Conservation (phyloP, 30 jellyfish, hydroid and myxozoan genomes). For the Chrysaora quinquecirrha region DNA sequence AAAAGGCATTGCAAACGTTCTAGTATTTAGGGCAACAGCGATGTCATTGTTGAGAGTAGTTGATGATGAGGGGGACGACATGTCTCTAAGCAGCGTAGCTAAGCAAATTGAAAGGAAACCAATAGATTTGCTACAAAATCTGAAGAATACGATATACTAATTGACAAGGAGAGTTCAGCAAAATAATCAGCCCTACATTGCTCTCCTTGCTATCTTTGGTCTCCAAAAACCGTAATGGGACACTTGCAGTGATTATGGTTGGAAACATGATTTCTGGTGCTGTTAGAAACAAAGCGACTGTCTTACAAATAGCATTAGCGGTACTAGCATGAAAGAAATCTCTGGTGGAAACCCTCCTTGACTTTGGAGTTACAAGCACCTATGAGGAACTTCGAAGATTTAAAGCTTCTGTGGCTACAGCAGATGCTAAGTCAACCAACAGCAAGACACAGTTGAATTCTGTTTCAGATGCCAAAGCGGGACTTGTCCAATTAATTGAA, state of each 20-base stretch:
- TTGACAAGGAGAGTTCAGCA: too few relatives aligned
- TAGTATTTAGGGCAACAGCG: too few relatives aligned
- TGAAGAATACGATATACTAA: too few relatives aligned
- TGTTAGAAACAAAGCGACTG: background rate
- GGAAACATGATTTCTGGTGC: background rate
- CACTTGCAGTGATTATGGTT: background rate
- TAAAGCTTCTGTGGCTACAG: background rate
- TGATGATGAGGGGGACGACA: too few relatives aligned
- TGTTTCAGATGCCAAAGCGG: background rate
- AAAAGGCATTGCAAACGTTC: too few relatives aligned
- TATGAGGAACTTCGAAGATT: background rate
- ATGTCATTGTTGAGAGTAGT: too few relatives aligned
- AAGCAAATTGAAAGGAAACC: too few relatives aligned
- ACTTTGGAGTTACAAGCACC: background rate
- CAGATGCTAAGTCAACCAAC: background rate
- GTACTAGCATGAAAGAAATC: background rate
- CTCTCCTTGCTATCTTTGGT: too few relatives aligned
- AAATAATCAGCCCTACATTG: too few relatives aligned
- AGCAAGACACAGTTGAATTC: background rate
- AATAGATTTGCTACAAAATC: too few relatives aligned
- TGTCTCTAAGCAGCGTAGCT: too few relatives aligned
- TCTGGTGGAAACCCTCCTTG: background rate
- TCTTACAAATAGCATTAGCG: background rate
- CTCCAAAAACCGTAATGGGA: background rate
- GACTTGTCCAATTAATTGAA: slow-evolving; percentile 10